Evolutionary conservation across 2,113 vertebrate genomes (phyloP), one percentile per base, ranked within the genome.

Genomic region (Aleadryas rufinucha): DNA sequence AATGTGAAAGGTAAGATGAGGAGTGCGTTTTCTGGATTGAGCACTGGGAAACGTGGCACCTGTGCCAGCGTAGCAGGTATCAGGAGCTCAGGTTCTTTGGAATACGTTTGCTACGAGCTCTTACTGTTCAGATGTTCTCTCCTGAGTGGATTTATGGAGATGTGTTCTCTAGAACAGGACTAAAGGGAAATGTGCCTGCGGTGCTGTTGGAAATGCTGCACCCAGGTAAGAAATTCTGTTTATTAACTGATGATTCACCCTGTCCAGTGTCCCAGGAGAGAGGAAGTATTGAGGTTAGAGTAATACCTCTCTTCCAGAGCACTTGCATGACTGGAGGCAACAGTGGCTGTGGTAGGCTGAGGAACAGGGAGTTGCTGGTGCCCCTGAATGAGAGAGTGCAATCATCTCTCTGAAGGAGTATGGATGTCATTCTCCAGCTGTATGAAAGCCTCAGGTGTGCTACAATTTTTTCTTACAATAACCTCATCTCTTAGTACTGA

Each of bases 231-330:
- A 74, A 92, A 85, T 86, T 60, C 63, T 90, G 13, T 92, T 95
- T 90, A 92, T 94, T 96, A 92, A 89, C 59, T 89, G 87, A 22
- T 96, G 95, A 95, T 90, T 96, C 95, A 92, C 41, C n/a, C 44
- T 86, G 70, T 75, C 85, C 79, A 24, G 21, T 63, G 83, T 89
- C 79, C 37, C 24, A 47, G 78, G 66, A 83, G 76, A 93, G 79
- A 90, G 90, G 93, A 90, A 92, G 30, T 59, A 12, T 6, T 79
- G 65, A 79, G 54, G 52, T 95, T 84, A 87, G 84, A 61, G 47
- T 59, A 72, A 54, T 68, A 64, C 37, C 45, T 91, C 57, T 81
- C 41, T 60, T 60, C 33, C 59, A 49, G 79, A 75, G 54, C 65
- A 27, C 75, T 96, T 89, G 49, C 53, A 21, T 89, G 82, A 21